Base-by-base conservation (phyloP, 2,113 vertebrate genomes). In the Hippocampus comes region DNA sequence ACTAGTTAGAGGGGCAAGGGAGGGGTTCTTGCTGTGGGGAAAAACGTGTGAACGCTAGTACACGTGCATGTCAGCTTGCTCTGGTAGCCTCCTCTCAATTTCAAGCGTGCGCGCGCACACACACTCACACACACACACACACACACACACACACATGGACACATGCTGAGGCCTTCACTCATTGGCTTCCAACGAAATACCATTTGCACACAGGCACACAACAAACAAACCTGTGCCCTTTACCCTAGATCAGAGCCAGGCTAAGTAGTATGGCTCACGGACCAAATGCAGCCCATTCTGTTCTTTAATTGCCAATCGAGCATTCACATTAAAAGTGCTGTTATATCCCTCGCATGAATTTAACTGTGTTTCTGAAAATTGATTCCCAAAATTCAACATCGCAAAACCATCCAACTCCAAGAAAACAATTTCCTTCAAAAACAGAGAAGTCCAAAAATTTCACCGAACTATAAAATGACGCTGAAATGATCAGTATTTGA, bases 211-310 rank as follows among this genome's bases (percentile, higher is more conserved):
- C 75, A 70, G 71, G 73, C 46, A 41, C 68, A 73, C 70, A 69
- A 38, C 75, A 81, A 80, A 87, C 74, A 80, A 78, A 67, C 65
- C 59, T 25, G 12, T 78, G 77, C 78, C 83, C 84, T 86, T 88
- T 85, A 60, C 68, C 70, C 84, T 49, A 81, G 14, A 77, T 86
- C 72, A 23, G 38, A 5, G 57, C 25, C 14, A 59, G 57, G 23
- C 14, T 27, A 20, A 34, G 59, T 34, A 34, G 59, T 34, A 34
- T 34, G 27, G 27, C 59, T 18, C 7, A 15, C 27, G 15, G 57
- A 6, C 27, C 12, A 30, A 10, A 59, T 27, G 14, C 14, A 9
- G 23, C 12, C 57, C 12, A 14, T 11, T 27, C 12, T 27, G 23
- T 6, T 17, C 12, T 27, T 59, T n/a, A 55, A 55, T n/a, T 5